Base-by-base conservation (phyloP, 1,140 invertebrate genomes). In the Cydia strobilella region DNA sequence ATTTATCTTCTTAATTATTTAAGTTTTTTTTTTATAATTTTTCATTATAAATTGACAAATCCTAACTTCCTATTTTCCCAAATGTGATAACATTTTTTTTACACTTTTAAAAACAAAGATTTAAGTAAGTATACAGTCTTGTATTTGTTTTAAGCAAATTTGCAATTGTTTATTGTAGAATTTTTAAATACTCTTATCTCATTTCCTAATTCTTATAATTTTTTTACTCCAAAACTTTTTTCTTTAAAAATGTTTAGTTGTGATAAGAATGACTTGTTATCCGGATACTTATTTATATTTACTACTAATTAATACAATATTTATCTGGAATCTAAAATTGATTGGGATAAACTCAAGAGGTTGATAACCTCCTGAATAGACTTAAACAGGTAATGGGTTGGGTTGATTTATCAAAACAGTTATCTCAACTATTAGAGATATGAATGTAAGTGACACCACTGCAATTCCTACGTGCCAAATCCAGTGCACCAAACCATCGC, bases 1-100 rank as follows among this genome's bases (percentile, higher is more conserved):
- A 69, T 69, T 69, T 69, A 69, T 39, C 31, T 42, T 42, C n/a
- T 69, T 69, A 35, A 69, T 39, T 69, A 15, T 69, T 39, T 42
- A 69, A 69, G 65, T 69, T 69, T 39, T 69, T 66, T 66, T 66
- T 69, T 31, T 65, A 12, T n/a, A 20, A 15, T 66, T 69, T 69
- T 42, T 69, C 5, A 18, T 18, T 39, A 31, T 69, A 18, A 18
- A 7, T 31, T 69, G 12, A 31, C 27, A 25, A 31, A 69, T 39
- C 65, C 65, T 15, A 18, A 66, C 35, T 12, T 18, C 63, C 63
- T 66, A 15, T 69, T 35, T 66, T 6, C 63, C 63, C 15, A 31
- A 66, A 35, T 63, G 3, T 39, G 20, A 9, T 65, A 20, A 20
- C 25, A 66, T 54, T 54, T 54, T 54, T 20, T 7, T 54, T 54